Conservation (phyloP, 2,888 invertebrate species). For the Troglohyphantes excavatus region DNA sequence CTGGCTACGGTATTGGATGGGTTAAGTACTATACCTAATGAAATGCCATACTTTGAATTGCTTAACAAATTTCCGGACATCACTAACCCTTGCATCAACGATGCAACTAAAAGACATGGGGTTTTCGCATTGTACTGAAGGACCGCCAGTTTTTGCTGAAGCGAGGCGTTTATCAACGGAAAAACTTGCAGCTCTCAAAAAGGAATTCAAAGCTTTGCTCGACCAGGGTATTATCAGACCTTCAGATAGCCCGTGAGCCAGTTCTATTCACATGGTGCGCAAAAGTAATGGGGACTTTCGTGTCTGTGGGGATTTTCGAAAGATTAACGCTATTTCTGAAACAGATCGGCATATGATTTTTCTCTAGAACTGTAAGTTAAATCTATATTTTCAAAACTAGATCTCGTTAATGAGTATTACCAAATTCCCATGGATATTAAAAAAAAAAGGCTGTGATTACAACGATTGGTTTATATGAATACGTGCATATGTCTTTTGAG, state of each 20-base stretch:
- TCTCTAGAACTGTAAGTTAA: background rate
- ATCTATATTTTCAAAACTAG: background rate
- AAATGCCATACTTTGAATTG: background rate
- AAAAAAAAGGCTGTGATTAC: background rate
- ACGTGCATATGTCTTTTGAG: background rate
- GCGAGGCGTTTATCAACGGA: background rate
- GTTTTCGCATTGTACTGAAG: background rate
- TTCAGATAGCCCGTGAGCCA: constrained; percentile 3
- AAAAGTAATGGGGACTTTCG: background rate
- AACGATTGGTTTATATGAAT: constrained; percentile 2
- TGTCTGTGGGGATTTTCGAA: background rate
- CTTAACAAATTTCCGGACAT: background rate
- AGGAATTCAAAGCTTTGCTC: constrained; percentile 9
- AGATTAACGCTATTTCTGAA: background rate
- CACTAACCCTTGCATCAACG: background rate
- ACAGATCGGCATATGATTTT: background rate
- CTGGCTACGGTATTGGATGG: too few species aligned
- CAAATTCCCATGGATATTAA: background rate
- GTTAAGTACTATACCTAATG: background rate
- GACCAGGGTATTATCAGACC: background rate
- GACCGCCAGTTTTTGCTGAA: constrained; percentile 13
- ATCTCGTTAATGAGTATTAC: background rate
- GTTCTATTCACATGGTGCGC: too few species aligned
- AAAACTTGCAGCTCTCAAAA: background rate
- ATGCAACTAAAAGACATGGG: background rate